Base-by-base conservation (phyloP, 2,888 invertebrate species). In the Dryocosmus kuriphilus region DNA sequence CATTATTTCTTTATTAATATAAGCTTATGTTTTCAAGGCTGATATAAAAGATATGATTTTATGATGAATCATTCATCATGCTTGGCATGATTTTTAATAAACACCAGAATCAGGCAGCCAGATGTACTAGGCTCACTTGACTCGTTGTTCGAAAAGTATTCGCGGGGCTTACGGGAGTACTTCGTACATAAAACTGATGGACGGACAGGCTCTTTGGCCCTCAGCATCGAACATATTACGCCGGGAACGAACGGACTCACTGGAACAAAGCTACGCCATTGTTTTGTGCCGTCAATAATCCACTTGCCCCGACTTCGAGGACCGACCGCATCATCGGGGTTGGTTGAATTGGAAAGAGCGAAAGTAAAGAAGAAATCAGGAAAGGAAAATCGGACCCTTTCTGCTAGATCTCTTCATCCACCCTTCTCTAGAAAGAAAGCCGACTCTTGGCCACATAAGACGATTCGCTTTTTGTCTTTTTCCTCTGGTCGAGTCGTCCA, bases 261-360 rank as follows among this genome's bases (percentile, higher is more conserved):
- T 51, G 85, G 88, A 89, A 89, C 89, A 90, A 90, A 88, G 87
- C 87, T 84, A 77, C 85, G 87, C 87, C 89, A 90, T 90, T 90
- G 90, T 90, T 90, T 90, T 89, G 88, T 86, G 87, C 89, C 89
- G 86, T 89, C 90, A 87, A 89, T 90, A 90, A 90, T 90, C 90
- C 90, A 90, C 90, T 90, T 89, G 89, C 87, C 85, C 85, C 84
- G 87, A 88, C 86, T 88, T 89, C 84, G 86, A 89, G 89, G 86
- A 86, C 85, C 84, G 77, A 74, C 78, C 76, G 79, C 77, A 77
- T 78, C 80, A 77, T 80, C 82, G 79, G 86, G 86, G 80, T 83
- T 80, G 85, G 82, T 80, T 85, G 84, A 85, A 87, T 89, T 88
- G 86, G 85, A 86, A 88, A 87, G 86, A 87, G 85, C 84, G 79